Base-by-base conservation (phyloP, 2,888 invertebrate genomes). In the Andrena bucephala region DNA sequence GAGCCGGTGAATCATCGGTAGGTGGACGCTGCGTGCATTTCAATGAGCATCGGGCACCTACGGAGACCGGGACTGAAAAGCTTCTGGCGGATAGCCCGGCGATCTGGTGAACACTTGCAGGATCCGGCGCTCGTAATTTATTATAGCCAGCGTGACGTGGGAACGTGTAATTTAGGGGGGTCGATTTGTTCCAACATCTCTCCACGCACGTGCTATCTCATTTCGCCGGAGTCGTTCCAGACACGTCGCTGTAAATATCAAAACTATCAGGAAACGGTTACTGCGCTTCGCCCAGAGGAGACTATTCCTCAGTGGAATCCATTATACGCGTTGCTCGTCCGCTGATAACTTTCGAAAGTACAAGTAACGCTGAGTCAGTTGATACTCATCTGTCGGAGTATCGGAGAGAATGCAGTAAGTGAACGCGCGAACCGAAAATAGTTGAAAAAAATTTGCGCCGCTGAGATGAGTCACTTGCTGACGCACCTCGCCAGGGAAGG, bases 61-160 rank as follows among this genome's bases (percentile, higher is more conserved):
- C 20, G 42, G 71, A 59, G 54, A 24, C 33, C 36, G 65, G 69
- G 65, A 27, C 24, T 62, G 80, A 80, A 78, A 78, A 71, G 67
- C 78, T 52, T 24, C 20, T 42, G 62, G 36, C 33, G 50, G 62
- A 62, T 66, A 10, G 62, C 48, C 48, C 33, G 20, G 36, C 33
- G 33, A 65, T 33, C 52, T 42, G 20, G 42, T 36, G 78, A 80
- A 71, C 80, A 60, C 71, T 66, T 33, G 27, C 66, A 54, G 70
- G 59, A 57, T 62, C 77, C 7, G 13, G 62, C 1, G 16, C 60
- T n/a, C 29, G 54, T 66, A 70, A 77, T 77, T 80, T 70, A 80
- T 80, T 36, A 70, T 33, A 48, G 48, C 10, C 60, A 10, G 13
- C 60, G 62, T 69, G 68, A 69, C 77, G 78, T 57, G 78, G 68